Percentiles rank a stretch among this genome's conserved stretches.
Evolutionary conservation across 2,888 invertebrate genomes (phyloP).

Genomic region (Hirtodrosophila alboralis): DNA sequence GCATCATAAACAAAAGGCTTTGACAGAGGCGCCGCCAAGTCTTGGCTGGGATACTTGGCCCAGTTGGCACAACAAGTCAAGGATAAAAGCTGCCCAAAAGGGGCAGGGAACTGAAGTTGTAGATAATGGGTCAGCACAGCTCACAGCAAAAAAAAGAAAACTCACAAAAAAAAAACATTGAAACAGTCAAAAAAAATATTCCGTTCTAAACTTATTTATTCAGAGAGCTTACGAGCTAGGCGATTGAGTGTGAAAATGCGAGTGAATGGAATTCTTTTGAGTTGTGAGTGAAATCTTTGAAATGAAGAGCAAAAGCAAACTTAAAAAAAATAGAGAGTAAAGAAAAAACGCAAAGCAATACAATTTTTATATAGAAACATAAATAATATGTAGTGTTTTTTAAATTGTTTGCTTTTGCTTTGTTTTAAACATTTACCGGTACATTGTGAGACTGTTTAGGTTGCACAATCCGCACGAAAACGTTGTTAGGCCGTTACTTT

Average conservation of each 20-base stretch:
- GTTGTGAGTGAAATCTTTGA: conserved; percentile 4
- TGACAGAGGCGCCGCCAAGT: conserved; percentile 34
- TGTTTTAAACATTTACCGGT: conserved; percentile 67
- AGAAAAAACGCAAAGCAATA: conserved; percentile 5
- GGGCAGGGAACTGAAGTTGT: neutral
- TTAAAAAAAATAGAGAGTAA: neutral
- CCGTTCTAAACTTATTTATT: conserved; percentile 22
- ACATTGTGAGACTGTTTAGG: conserved; percentile 76
- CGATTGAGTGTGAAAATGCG: neutral
- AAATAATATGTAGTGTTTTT: conserved; percentile 9
- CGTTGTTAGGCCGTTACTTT: conserved; percentile 73
- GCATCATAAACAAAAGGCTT: conserved; percentile 27
- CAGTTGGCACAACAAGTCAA: conserved; percentile 23
- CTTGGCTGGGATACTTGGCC: conserved; percentile 14
- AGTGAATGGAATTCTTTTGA: conserved; percentile 17
- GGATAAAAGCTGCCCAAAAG: neutral
- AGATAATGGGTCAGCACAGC: conserved; percentile 23
- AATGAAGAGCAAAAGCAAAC: too few relatives aligned
- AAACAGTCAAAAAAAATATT: too few relatives aligned
- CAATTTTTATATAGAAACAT: neutral
- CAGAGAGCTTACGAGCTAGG: conserved; percentile 38
- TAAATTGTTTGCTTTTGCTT: conserved; percentile 6
- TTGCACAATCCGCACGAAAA: conserved; percentile 78
- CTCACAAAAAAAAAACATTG: too few relatives aligned
- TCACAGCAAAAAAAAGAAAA: conserved; percentile 60